Percentiles rank a stretch among this genome's conserved stretches.
Conservation (phyloP, 2,888 invertebrate genomes). For the Hofmannophila pseudospretella region DNA sequence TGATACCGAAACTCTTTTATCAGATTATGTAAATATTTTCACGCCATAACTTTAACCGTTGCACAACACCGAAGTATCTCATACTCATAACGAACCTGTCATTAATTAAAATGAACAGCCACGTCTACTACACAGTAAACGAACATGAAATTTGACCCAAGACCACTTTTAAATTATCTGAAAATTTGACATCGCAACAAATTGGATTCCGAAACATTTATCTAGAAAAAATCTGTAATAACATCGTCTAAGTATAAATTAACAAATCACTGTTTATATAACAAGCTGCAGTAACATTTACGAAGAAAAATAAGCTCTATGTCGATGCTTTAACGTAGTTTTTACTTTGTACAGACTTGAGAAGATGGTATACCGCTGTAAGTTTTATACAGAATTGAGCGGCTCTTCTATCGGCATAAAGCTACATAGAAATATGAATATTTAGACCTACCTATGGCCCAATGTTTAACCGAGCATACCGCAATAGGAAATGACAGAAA, state of each 20-base stretch:
- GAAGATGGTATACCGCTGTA: background rate
- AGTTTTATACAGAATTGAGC: conserved; percentile 6
- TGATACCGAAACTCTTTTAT: conserved; percentile 16
- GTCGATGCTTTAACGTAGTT: conserved; percentile 2
- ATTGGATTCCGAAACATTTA: conserved; percentile 44
- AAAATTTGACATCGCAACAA: conserved; percentile 42
- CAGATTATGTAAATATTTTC: conserved; percentile 37
- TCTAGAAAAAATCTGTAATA: conserved; percentile 40
- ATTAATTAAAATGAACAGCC: conserved; percentile 32
- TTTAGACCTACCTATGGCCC: conserved; percentile 11
- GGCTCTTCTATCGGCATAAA: conserved; percentile 13
- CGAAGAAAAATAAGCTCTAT: conserved; percentile 1
- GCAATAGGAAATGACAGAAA: too few species aligned
- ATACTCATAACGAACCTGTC: conserved; percentile 16
- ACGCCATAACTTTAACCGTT: conserved; percentile 22
- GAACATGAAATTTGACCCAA: conserved; percentile 24
- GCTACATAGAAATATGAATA: conserved; percentile 13
- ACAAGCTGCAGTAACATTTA: conserved; percentile 1
- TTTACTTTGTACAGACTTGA: background rate
- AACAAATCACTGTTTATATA: conserved; percentile 18
- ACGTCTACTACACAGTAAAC: conserved; percentile 13
- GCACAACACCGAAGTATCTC: conserved; percentile 21
- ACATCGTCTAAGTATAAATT: conserved; percentile 35
- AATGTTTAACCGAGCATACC: too few species aligned
- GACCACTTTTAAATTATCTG: conserved; percentile 34